Conservation (phyloP, 2,797 vertebrate species). For the Enteromius mattozi region DNA sequence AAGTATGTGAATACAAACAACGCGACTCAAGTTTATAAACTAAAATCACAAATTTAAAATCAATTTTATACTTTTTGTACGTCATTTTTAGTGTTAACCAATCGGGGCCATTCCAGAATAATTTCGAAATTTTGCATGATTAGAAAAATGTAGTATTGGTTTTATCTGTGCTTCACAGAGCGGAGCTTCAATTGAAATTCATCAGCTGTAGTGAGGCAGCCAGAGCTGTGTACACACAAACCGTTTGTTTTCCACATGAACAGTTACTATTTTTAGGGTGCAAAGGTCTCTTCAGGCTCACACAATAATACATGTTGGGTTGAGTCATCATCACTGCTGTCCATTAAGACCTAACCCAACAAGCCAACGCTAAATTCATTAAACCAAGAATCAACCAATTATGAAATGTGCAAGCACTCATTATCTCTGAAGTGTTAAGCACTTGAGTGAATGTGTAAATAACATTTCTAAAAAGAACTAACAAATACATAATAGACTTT, state of each 20-base stretch:
- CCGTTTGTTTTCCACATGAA: constrained; percentile 35
- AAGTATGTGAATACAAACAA: background rate
- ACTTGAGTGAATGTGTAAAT: background rate
- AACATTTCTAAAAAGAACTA: background rate
- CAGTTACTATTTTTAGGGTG: constrained; percentile 45
- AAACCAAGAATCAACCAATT: constrained; percentile 4
- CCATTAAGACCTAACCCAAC: background rate
- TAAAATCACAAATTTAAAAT: background rate
- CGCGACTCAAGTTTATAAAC: background rate
- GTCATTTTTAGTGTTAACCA: background rate
- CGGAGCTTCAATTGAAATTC: constrained; percentile 22
- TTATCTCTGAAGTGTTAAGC: constrained; percentile 15
- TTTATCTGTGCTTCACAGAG: background rate
- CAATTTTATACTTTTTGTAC: background rate
- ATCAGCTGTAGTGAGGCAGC: constrained; percentile 20
- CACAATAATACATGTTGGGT: constrained; percentile 5
- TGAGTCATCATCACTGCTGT: background rate
- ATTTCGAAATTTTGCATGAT: background rate
- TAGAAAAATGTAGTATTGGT: background rate
- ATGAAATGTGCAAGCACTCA: background rate
- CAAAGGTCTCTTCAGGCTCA: constrained; percentile 34
- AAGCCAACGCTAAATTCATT: background rate
- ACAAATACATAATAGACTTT: background rate
- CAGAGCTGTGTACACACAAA: constrained; percentile 34
- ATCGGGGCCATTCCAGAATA: background rate